Conservation (phyloP, 2,113 vertebrate species). For the Andinoacara biseriatus region DNA sequence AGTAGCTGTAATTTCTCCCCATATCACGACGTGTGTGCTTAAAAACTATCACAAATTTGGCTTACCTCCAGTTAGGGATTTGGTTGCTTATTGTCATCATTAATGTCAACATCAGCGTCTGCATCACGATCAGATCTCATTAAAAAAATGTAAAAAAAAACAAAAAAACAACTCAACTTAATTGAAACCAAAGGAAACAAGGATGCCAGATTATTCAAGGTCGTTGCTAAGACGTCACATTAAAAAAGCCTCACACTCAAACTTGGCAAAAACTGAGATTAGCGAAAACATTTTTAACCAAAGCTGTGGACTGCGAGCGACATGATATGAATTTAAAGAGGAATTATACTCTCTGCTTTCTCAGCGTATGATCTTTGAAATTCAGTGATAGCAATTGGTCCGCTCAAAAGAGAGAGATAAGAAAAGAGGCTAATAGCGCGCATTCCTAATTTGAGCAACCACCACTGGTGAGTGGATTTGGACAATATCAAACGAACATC, state of each 20-base stretch:
- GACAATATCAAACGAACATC: conserved; percentile 65
- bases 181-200: conserved; percentile 17
- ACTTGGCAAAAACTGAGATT: conserved; percentile 15
- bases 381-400: conserved; percentile 44
- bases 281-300: conserved; percentile 14
- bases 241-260: conserved; percentile 17
- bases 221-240: neutral
- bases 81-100: neutral
- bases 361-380: conserved; percentile 58
- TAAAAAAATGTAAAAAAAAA: too few relatives aligned
- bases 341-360: conserved; percentile 58
- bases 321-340: conserved; percentile 66
- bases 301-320: conserved; percentile 49
- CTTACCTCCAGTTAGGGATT: neutral
- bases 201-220: conserved; percentile 1
- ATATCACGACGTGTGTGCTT: neutral
- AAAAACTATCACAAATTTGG: neutral
- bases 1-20: neutral
- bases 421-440: conserved; percentile 55
- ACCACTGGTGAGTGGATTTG: conserved; percentile 69
- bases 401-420: conserved; percentile 53
- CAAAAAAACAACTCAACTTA: neutral
- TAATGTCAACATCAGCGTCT: neutral
- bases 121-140: neutral
- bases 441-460: conserved; percentile 66